A percentile compares a stretch with the other conserved stretches of the same genome.
Conservation (phyloP, 2,797 vertebrate species). For the Champsocephalus esox region DNA sequence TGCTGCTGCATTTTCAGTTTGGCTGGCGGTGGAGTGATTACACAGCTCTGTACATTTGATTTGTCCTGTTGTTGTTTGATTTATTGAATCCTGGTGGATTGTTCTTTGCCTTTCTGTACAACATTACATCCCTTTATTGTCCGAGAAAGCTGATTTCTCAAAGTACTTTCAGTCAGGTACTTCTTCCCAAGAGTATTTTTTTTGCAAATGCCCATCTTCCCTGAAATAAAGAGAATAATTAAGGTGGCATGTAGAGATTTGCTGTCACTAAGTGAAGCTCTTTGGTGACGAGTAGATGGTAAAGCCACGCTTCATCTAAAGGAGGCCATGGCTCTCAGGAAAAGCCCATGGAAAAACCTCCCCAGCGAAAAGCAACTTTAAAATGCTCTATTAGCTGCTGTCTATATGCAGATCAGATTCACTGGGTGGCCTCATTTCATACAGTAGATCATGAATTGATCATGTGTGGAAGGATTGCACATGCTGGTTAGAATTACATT, state of each 20-base stretch:
- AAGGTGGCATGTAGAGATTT: slow-evolving; percentile 21
- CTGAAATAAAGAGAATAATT: slow-evolving; percentile 34
- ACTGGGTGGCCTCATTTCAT: slow-evolving; percentile 32
- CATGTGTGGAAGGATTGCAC: neutral
- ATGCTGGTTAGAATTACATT: neutral
- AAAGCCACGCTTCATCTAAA: slow-evolving; percentile 11
- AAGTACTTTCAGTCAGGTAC: neutral
- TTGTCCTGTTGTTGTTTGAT: neutral
- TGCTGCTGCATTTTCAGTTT: neutral
- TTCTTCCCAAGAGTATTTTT: neutral
- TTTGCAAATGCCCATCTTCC: neutral
- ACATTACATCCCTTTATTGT: too few species aligned
- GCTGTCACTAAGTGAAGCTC: slow-evolving; percentile 26
- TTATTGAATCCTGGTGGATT: neutral
- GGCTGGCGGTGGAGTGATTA: neutral
- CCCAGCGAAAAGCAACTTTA: neutral
- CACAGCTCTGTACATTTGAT: neutral
- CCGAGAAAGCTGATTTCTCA: neutral
- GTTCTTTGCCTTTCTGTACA: neutral
- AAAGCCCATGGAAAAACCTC: slow-evolving; percentile 10
- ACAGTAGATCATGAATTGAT: slow-evolving; percentile 24
- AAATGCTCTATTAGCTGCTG: slow-evolving; percentile 10
- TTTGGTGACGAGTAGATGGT: neutral
- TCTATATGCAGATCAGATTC: slow-evolving; percentile 36
- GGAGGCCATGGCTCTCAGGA: slow-evolving; percentile 33